Conservation (phyloP, 1,140 invertebrate genomes). For the Bombus turneri region DNA sequence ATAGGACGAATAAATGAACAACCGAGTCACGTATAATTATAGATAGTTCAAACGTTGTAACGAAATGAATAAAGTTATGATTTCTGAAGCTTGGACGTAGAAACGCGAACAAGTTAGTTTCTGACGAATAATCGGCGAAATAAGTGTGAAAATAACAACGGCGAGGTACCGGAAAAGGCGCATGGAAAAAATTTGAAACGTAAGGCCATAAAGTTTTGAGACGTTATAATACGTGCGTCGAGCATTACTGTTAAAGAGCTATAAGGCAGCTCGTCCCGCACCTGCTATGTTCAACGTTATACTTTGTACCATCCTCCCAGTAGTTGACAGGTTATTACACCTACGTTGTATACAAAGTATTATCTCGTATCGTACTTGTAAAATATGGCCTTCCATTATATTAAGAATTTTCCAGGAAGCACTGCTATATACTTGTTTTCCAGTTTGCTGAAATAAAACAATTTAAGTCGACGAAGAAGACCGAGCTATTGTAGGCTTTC, state of each 20-base stretch:
- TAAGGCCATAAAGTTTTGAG: constrained; percentile 30
- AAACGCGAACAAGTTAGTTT: neutral
- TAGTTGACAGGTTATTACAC: constrained; percentile 60
- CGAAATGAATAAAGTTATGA: neutral
- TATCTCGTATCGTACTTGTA: constrained; percentile 48
- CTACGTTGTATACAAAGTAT: constrained; percentile 54
- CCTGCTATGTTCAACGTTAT: constrained; percentile 51
- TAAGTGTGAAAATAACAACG: neutral
- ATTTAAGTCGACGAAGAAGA: neutral
- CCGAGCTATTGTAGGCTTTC: neutral
- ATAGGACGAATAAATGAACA: neutral
- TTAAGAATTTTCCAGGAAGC: constrained; percentile 48
- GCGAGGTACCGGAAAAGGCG: neutral
- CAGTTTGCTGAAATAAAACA: constrained; percentile 22
- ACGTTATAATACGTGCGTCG: constrained; percentile 42
- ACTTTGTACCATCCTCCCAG: constrained; percentile 45
- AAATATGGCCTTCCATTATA: constrained; percentile 51
- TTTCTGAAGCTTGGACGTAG: neutral
- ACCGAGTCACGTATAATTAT: neutral
- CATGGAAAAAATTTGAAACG: constrained; percentile 3
- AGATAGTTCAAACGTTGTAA: neutral
- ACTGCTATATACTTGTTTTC: constrained; percentile 1
- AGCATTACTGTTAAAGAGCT: constrained; percentile 49
- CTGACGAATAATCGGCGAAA: no score
- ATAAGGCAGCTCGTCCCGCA: constrained; percentile 49